These are phyloP conservation scores for Jacana jacana DNA, from an alignment of 2,113 vertebrate genomes.

Conservation along the genomic window DNA sequence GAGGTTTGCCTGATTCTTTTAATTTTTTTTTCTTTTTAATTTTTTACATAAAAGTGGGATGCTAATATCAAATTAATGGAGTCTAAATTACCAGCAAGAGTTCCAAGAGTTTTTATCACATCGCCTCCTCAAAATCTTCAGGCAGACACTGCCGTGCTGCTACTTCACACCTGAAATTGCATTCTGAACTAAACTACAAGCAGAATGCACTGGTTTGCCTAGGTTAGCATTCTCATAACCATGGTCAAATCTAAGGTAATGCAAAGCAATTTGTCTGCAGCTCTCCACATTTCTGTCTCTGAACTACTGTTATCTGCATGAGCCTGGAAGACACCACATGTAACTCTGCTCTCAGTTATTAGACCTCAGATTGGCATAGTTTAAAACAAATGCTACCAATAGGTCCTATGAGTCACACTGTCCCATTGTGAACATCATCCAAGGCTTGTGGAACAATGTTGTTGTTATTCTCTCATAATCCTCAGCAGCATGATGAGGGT, in stretches of 20 bases:
- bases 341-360: background rate
- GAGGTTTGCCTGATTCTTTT: background rate
- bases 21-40: background rate
- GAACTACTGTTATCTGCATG: background rate
- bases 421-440: fast-evolving
- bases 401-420: background rate
- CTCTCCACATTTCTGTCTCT: background rate
- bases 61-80: background rate
- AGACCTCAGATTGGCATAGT: background rate
- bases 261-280: background rate
- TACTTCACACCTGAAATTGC: background rate
- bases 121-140: background rate
- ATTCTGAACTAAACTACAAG: background rate
- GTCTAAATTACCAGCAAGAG: background rate
- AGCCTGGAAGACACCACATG: background rate
- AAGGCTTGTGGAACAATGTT: background rate
- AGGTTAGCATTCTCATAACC: background rate
- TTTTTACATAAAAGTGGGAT: background rate
- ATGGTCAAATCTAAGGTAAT: background rate
- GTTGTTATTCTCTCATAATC: fast-evolving
- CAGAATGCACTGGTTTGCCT: background rate
- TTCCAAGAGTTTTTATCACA: background rate
- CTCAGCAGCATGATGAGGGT: background rate
- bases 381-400: background rate
- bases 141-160: background rate